Evolutionary conservation across 2,888 invertebrate genomes (phyloP), one percentile per base, ranked within the genome.

Genomic region (Podotricha telesiphe): DNA sequence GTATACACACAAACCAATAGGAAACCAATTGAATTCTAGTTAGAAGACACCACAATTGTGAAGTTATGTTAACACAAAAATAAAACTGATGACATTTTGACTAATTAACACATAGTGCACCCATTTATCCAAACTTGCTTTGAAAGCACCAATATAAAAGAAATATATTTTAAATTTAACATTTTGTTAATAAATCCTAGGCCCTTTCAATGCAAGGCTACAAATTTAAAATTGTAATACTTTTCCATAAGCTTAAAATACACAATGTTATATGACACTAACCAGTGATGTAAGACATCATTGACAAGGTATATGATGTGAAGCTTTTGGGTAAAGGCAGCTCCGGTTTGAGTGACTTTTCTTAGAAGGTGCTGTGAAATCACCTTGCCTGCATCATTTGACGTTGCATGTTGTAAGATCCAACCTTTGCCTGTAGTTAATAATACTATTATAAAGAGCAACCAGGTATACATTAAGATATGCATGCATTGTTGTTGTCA

Each of bases 241-340:
- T n/a, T 68, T 20, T 64, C 70, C 50, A 40, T 45, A 61, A 70
- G 66, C 73, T 64, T 69, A 70, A 58, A 74, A 73, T 68, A 56
- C 68, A 45, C 61, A 69, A 65, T 73, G 40, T 17, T 48, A 67
- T 28, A 11, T 15, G 37, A 59, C 56, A 95, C 96, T 96, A 95
- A 98, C 97, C 98, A 98, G 93, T 99, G 99, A 91, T 99, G 99
- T 65, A 99, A 94, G 73, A 99, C 97, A 94, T 99, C 99, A 94
- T 99, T 99, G 81, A 99, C 97, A 82, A 99, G 95, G 94, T 99
- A 99, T 86, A 99, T 98, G 87, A 99, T 96, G 94, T 99, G 99
- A 69, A 99, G 95, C 89, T 98, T 97, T 91, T 98, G 96, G 76
- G 96, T 95, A 94, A 99, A 99, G 59, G 96, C 94, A 65, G 96